Percentiles rank a stretch among this genome's conserved stretches.
Evolutionary conservation across 53 echinoderm and acorn worm genomes (phyloP).

Genomic region (Actinopyga echinites): DNA sequence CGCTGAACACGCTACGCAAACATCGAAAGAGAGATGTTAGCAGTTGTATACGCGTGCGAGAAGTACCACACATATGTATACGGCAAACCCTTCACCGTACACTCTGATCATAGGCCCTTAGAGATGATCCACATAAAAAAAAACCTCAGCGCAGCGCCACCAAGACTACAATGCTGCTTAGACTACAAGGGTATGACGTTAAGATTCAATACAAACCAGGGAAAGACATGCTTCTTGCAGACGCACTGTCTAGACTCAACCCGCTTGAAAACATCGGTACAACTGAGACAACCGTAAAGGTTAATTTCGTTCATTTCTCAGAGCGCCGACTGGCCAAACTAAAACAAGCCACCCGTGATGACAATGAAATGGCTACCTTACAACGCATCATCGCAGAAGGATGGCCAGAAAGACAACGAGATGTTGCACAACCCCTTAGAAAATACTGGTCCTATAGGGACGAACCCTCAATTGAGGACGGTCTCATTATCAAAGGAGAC

Average conservation of each 20-base stretch:
- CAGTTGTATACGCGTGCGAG: slow-evolving; percentile 62
- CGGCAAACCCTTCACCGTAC: slow-evolving; percentile 65
- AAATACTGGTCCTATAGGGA: slow-evolving; percentile 69
- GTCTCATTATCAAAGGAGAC: slow-evolving; percentile 38
- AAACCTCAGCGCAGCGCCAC: slow-evolving; percentile 65
- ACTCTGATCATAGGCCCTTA: slow-evolving; percentile 74
- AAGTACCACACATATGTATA: slow-evolving; percentile 76
- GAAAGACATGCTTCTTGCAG: slow-evolving; percentile 52
- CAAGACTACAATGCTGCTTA: slow-evolving; percentile 61
- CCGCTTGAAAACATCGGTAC: neutral
- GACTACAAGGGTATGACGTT: slow-evolving; percentile 60
- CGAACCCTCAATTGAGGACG: slow-evolving; percentile 58
- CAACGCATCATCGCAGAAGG: slow-evolving; percentile 49
- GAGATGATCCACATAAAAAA: slow-evolving; percentile 72
- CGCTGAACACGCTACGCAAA: slow-evolving; percentile 67
- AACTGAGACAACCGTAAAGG: slow-evolving; percentile 21
- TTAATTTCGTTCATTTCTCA: slow-evolving; percentile 68
- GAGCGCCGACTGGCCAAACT: slow-evolving; percentile 25
- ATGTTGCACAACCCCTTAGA: slow-evolving; percentile 42
- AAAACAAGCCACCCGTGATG: slow-evolving; percentile 47
- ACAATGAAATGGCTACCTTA: slow-evolving; percentile 47
- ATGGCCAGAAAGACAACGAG: slow-evolving; percentile 59
- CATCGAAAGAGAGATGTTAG: slow-evolving; percentile 73
- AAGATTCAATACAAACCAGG: slow-evolving; percentile 61
- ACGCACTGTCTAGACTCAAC: slow-evolving; percentile 64